These are phyloP conservation scores for Euura lappo DNA, from an alignment of 1,140 invertebrate species.

Conservation along the genomic window DNA sequence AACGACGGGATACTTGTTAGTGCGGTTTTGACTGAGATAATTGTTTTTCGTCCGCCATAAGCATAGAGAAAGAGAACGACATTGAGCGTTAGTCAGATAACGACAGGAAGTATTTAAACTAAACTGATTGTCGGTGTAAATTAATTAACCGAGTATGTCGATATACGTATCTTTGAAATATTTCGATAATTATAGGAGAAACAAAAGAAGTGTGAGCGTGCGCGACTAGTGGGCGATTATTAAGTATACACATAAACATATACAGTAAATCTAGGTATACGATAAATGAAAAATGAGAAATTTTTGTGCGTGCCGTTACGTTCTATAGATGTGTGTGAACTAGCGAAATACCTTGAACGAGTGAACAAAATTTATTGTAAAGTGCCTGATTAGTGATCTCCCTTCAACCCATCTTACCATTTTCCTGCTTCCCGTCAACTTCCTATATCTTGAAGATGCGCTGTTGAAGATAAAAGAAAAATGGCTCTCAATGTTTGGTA, in stretches of 20 bases:
- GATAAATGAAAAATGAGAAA: background rate
- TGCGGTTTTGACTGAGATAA: background rate
- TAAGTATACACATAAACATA: background rate
- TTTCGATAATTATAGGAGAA: background rate
- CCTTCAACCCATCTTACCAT: constrained; percentile 29
- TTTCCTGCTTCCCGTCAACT: too few species aligned
- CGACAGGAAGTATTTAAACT: background rate
- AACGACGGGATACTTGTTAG: background rate
- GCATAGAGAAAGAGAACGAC: background rate
- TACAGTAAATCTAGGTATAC: background rate
- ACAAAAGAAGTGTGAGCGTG: background rate
- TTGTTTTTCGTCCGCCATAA: background rate
- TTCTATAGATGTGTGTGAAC: background rate
- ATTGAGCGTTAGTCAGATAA: too few species aligned
- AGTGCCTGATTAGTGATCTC: constrained; percentile 57
- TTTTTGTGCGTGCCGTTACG: background rate
- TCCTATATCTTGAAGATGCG: too few species aligned
- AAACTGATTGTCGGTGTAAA: background rate
- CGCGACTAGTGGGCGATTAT: constrained; percentile 2
- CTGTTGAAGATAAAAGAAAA: background rate
- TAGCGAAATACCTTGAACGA: constrained; percentile 15
- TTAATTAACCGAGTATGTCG: background rate
- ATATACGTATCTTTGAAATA: background rate
- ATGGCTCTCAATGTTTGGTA: constrained; percentile 4
- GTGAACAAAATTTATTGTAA: constrained; percentile 49